Evolutionary conservation across 2,888 invertebrate species (phyloP).

Genomic region (Pemphredon lugubris): DNA sequence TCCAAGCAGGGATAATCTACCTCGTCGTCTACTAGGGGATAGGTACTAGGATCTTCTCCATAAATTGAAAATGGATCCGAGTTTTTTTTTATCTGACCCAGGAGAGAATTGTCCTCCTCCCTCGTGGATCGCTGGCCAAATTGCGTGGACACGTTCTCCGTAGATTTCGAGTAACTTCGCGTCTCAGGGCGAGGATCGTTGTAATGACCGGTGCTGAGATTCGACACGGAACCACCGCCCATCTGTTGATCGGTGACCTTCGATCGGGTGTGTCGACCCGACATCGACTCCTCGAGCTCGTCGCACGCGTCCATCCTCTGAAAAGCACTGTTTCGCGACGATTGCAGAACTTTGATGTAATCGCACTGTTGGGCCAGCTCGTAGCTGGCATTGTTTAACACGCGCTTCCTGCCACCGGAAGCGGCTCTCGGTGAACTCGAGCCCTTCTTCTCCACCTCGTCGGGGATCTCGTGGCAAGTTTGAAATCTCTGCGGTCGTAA

Average conservation of each 20-base stretch:
- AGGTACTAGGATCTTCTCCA: slow-evolving; percentile 73
- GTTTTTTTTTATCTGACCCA: slow-evolving; percentile 80
- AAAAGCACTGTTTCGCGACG: slow-evolving; percentile 59
- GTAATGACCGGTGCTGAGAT: slow-evolving; percentile 43
- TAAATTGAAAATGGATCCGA: slow-evolving; percentile 78
- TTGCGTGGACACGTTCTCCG: slow-evolving; percentile 62
- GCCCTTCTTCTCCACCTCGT: slow-evolving; percentile 25
- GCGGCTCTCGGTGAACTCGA: slow-evolving; percentile 30
- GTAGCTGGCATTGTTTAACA: slow-evolving; percentile 75
- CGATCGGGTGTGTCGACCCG: slow-evolving; percentile 53
- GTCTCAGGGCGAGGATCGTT: slow-evolving; percentile 28
- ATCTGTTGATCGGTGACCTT: slow-evolving; percentile 67
- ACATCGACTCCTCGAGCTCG: slow-evolving; percentile 68
- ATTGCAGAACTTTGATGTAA: slow-evolving; percentile 70
- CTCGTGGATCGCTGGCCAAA: slow-evolving; percentile 39
- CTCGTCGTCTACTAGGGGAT: slow-evolving; percentile 71
- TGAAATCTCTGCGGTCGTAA: slow-evolving; percentile 41
- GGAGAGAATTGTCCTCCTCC: slow-evolving; percentile 61
- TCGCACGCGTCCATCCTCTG: slow-evolving; percentile 77
- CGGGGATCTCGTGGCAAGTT: slow-evolving; percentile 39
- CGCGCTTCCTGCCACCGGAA: slow-evolving; percentile 47
- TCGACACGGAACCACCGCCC: slow-evolving; percentile 61
- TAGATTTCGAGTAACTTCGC: slow-evolving; percentile 62
- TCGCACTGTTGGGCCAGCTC: slow-evolving; percentile 77
- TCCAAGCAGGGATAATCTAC: slow-evolving; percentile 78